Evolutionary conservation across 2,113 vertebrate genomes (phyloP).

Genomic region (Leucoraja erinaceus): DNA sequence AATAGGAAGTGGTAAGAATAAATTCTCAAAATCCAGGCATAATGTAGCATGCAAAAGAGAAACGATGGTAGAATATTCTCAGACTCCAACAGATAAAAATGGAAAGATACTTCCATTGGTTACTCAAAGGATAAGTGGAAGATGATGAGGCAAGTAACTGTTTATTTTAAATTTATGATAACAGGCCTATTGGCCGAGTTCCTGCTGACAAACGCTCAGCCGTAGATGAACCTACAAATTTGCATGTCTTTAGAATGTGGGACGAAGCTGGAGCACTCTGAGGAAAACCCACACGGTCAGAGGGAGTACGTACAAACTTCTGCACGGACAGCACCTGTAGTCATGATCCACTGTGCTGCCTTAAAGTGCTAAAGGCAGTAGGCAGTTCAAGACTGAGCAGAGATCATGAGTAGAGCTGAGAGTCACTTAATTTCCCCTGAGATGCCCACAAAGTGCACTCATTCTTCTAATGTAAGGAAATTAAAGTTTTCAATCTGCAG

Average conservation of each 20-base stretch:
- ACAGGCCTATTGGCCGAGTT: too few species aligned
- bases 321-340: too few species aligned
- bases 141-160: background rate
- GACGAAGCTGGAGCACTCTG: too few species aligned
- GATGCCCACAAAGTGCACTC: background rate
- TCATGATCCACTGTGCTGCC: too few species aligned
- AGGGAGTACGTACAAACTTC: too few species aligned
- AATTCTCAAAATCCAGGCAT: background rate
- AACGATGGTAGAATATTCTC: background rate
- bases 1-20: background rate
- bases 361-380: background rate
- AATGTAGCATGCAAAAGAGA: background rate
- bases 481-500: background rate
- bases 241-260: too few species aligned
- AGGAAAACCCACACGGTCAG: too few species aligned
- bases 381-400: background rate
- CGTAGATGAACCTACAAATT: too few species aligned
- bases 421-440: background rate
- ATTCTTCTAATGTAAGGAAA: background rate
- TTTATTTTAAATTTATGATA: too few species aligned
- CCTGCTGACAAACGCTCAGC: too few species aligned
- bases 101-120: background rate
- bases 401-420: background rate
- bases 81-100: background rate
- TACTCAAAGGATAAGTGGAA: background rate